Evolutionary conservation across 2,113 vertebrate species (phyloP).

Genomic region (Colinus virginianus): DNA sequence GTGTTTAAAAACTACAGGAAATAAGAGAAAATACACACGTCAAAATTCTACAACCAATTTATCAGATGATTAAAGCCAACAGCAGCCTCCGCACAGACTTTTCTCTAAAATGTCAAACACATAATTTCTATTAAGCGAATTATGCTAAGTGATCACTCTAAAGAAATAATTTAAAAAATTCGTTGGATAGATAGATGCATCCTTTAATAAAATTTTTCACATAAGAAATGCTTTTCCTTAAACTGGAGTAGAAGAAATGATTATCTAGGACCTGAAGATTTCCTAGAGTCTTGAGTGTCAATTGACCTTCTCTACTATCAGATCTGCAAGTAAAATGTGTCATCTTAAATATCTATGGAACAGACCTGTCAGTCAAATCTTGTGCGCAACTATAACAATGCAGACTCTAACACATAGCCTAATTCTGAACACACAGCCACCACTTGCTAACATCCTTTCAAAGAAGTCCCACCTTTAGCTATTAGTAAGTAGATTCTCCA

Average conservation of each 20-base stretch:
- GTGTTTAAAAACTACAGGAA: not conserved
- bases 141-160: not conserved
- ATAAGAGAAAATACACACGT: not conserved
- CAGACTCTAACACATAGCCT: not conserved
- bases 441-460: not conserved
- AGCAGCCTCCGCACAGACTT: not conserved
- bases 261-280: not conserved
- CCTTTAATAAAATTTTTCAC: not conserved
- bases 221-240: not conserved
- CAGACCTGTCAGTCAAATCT: not conserved
- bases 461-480: not conserved
- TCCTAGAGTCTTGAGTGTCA: not conserved
- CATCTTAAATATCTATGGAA: not conserved
- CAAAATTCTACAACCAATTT: not conserved
- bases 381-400: not conserved
- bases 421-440: not conserved
- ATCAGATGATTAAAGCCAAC: not conserved
- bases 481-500: not conserved
- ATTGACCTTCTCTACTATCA: fast-evolving
- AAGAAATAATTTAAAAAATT: not conserved
- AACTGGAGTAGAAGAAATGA: not conserved
- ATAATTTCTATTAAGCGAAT: not conserved
- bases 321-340: not conserved
- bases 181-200: not conserved
- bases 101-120: not conserved